Evolutionary conservation across 2,888 invertebrate genomes (phyloP).

Genomic region (Tetanocera ferruginea): DNA sequence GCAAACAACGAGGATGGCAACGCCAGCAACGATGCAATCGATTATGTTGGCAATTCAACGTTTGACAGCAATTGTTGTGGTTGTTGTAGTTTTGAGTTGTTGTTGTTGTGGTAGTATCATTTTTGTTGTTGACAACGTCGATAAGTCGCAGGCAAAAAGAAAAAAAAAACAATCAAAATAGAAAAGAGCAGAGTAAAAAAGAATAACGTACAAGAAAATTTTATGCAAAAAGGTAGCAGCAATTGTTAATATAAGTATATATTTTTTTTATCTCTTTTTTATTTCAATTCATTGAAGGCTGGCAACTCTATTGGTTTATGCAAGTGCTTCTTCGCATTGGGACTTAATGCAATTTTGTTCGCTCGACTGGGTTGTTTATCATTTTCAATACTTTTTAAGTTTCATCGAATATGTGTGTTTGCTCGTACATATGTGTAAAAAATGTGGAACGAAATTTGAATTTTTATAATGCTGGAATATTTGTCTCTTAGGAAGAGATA

Average conservation of each 20-base stretch:
- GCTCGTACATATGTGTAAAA: background rate
- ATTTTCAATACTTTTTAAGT: background rate
- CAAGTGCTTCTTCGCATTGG: background rate
- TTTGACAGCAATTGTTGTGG: background rate
- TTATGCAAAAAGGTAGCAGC: background rate
- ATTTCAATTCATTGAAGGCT: background rate
- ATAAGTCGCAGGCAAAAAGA: background rate
- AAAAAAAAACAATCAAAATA: background rate
- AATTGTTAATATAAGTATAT: background rate
- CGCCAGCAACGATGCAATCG: background rate
- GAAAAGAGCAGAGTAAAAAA: background rate
- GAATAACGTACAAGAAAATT: no score
- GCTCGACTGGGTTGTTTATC: background rate
- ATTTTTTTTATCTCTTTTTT: background rate
- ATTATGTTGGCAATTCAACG: slow-evolving; percentile 8
- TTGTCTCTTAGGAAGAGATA: no score
- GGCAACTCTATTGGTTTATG: background rate
- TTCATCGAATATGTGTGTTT: background rate
- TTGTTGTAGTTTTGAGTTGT: background rate
- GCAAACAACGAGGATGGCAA: background rate
- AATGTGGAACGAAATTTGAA: no score
- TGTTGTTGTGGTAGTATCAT: background rate
- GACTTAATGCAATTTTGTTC: background rate
- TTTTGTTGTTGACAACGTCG: slow-evolving; percentile 12
- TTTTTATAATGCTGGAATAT: no score